Conservation (phyloP, 2,888 invertebrate species). For the Dendrolimus houi region DNA sequence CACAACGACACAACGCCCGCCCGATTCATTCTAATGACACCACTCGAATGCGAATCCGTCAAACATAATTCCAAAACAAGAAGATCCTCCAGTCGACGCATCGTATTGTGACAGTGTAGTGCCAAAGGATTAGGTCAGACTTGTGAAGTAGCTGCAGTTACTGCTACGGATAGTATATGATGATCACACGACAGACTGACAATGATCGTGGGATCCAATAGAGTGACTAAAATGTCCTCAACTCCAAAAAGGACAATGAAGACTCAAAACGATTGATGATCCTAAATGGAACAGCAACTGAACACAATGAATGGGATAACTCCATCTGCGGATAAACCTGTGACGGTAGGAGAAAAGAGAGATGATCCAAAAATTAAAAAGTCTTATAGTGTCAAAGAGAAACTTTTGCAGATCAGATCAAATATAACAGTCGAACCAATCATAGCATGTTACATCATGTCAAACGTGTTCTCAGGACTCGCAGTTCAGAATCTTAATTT, state of each 20-base stretch:
- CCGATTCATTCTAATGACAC: slow-evolving; percentile 68
- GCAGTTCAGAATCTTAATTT: slow-evolving; percentile 90
- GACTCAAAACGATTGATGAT: slow-evolving; percentile 39
- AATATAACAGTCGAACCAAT: slow-evolving; percentile 83
- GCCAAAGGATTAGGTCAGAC: not conserved
- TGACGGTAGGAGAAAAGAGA: slow-evolving; percentile 17
- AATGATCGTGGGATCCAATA: slow-evolving; percentile 2
- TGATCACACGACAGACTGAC: slow-evolving; percentile 7
- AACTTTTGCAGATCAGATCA: slow-evolving; percentile 67
- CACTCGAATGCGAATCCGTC: slow-evolving; percentile 70
- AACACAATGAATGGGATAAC: slow-evolving; percentile 63
- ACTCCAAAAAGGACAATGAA: not conserved
- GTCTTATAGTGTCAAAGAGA: slow-evolving; percentile 43
- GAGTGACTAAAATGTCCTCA: slow-evolving; percentile 6
- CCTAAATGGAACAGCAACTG: slow-evolving; percentile 23
- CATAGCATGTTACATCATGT: slow-evolving; percentile 81
- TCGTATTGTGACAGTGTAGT: slow-evolving; percentile 7
- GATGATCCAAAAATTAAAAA: slow-evolving; percentile 42
- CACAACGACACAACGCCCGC: slow-evolving; percentile 47
- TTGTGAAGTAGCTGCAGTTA: not conserved
- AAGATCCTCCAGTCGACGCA: slow-evolving; percentile 51
- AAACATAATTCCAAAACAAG: slow-evolving; percentile 67
- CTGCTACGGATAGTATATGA: slow-evolving; percentile 13
- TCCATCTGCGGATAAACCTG: slow-evolving; percentile 44
- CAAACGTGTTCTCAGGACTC: slow-evolving; percentile 81